Evolutionary conservation across 2,888 invertebrate species (phyloP).

Genomic region (Mellilla xanthometata): DNA sequence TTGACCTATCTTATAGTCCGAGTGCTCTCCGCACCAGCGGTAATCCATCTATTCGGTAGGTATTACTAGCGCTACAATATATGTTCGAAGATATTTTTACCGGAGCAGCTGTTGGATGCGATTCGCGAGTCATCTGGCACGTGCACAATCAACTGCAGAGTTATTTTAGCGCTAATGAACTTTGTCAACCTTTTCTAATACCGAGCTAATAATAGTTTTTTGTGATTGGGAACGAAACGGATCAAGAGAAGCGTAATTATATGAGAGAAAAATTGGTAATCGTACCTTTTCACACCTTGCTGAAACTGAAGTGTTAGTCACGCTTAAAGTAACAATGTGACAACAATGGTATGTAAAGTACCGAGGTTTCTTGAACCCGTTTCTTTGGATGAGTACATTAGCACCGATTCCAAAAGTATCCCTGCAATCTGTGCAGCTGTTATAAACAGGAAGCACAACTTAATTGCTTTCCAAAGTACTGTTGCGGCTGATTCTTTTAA

Average conservation of each 20-base stretch:
- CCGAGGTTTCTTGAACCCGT: constrained; percentile 8
- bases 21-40: constrained; percentile 47
- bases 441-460: constrained; percentile 17
- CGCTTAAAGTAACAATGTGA: too few species aligned
- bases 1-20: constrained; percentile 71
- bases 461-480: constrained; percentile 16
- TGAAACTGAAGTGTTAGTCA: too few species aligned
- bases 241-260: too few species aligned
- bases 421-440: constrained; percentile 30
- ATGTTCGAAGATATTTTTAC: constrained; percentile 66
- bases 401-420: constrained; percentile 33
- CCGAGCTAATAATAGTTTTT: not conserved
- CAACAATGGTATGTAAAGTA: too few species aligned
- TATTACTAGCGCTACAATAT: constrained; percentile 24
- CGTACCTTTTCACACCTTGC: too few species aligned
- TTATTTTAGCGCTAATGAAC: constrained; percentile 13
- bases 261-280: too few species aligned
- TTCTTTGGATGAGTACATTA: constrained; percentile 26
- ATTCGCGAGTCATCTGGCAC: constrained; percentile 57
- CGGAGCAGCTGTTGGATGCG: constrained; percentile 63
- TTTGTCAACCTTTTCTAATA: constrained; percentile 4
- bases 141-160: constrained; percentile 21
- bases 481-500: constrained; percentile 8
- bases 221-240: too few species aligned
- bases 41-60: constrained; percentile 40